Evolutionary conservation across 2,888 invertebrate genomes (phyloP).

Genomic region (Plemyria rubiginata): DNA sequence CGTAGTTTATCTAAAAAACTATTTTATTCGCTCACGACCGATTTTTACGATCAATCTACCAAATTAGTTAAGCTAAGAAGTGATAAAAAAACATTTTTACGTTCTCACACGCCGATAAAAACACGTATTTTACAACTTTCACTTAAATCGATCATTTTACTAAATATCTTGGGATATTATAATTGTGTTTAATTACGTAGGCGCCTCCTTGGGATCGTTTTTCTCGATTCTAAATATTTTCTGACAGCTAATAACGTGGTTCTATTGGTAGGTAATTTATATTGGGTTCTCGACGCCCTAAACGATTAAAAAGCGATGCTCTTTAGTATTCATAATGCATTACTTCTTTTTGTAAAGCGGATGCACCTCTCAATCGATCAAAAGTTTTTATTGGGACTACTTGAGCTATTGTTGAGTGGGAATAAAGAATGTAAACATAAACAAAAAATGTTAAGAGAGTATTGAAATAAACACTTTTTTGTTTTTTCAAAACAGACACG

Average conservation of each 20-base stretch:
- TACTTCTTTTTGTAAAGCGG: constrained; percentile 53
- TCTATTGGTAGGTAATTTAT: constrained; percentile 76
- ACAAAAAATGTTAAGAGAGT: constrained; percentile 45
- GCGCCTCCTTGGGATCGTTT: constrained; percentile 52
- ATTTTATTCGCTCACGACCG: constrained; percentile 52
- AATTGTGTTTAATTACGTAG: constrained; percentile 60
- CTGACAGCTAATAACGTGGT: constrained; percentile 70
- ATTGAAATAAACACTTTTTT: constrained; percentile 42
- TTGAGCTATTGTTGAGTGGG: constrained; percentile 58
- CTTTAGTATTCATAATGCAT: constrained; percentile 56
- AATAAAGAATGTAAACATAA: constrained; percentile 60
- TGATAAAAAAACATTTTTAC: constrained; percentile 66
- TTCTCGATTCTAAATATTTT: constrained; percentile 59
- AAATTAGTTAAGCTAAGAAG: constrained; percentile 62
- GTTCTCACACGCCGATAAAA: constrained; percentile 62
- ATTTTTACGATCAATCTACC: constrained; percentile 61
- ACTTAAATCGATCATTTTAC: constrained; percentile 61
- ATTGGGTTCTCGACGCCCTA: constrained; percentile 70
- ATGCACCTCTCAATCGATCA: constrained; percentile 72
- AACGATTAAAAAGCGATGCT: constrained; percentile 65
- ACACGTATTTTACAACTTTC: constrained; percentile 53
- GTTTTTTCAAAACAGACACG: constrained; percentile 22
- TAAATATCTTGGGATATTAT: constrained; percentile 56
- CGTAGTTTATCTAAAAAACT: constrained; percentile 60
- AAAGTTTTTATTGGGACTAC: constrained; percentile 66